Evolutionary conservation across 2,113 vertebrate genomes (phyloP).

Genomic region (Gracilinanus agilis): DNA sequence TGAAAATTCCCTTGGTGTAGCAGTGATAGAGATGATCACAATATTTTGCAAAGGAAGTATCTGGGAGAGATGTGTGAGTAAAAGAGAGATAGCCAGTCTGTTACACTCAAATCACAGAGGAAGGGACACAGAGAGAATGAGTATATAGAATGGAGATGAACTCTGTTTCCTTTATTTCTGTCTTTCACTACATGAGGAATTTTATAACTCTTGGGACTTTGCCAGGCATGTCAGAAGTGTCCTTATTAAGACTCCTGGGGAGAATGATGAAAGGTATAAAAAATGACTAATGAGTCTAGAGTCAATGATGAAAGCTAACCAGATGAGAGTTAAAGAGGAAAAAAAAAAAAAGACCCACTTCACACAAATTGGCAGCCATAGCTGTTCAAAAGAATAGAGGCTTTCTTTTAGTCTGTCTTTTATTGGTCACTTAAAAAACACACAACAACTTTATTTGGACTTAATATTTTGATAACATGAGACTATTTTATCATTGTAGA

Average conservation of each 20-base stretch:
- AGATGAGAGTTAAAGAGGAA: conserved; percentile 69
- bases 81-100: conserved; percentile 34
- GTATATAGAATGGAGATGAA: conserved; percentile 10
- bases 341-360: conserved; percentile 63
- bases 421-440: not conserved
- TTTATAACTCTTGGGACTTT: conserved; percentile 14
- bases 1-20: conserved; percentile 56
- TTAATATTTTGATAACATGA: conserved; percentile 29
- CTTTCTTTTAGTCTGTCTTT: conserved; percentile 46
- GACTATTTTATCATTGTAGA: conserved; percentile 38
- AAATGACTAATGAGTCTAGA: conserved; percentile 72
- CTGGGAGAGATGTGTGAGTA: conserved; percentile 21
- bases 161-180: conserved; percentile 17
- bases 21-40: conserved; percentile 53
- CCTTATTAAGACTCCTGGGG: conserved; percentile 66
- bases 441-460: conserved; percentile 9
- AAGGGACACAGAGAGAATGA: not conserved
- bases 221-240: conserved; percentile 5
- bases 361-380: conserved; percentile 64
- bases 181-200: conserved; percentile 32
- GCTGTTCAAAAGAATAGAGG: conserved; percentile 57
- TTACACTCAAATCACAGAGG: not conserved
- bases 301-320: conserved; percentile 71
- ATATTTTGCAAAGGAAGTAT: conserved; percentile 66
- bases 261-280: conserved; percentile 63